Base-by-base conservation (phyloP, 2,888 invertebrate species). In the Cyclophora albipunctata region DNA sequence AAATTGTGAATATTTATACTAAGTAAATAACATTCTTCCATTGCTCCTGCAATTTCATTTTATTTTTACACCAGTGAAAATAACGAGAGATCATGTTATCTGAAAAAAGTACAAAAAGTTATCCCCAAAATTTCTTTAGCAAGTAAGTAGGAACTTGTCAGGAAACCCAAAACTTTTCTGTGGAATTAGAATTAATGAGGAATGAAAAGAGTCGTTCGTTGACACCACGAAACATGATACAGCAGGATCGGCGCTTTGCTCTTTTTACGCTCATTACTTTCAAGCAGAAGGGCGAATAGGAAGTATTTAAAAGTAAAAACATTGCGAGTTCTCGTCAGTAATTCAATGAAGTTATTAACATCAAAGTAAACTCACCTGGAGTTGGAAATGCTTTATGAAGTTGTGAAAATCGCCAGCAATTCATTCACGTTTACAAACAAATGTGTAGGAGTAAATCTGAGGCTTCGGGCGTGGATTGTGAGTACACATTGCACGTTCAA, bases 151-250 rank as follows among this genome's bases (percentile, higher is more conserved):
- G 5, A 44, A 7, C 5, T 43, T 43, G 5, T 43, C 3, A 33
- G 34, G 69, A 75, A 78, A 73, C 72, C 68, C 67, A 63, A 69
- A 75, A 74, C 67, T 73, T 74, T 78, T 37, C 5, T 20, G 20
- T 20, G 20, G 20, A 37, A 37, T 37, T 4, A 4, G 5, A 37
- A 37, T 37, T 5, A 37, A 4, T 37, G 37, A 37, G 37, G 5
- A 37, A 37, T 73, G 71, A 70, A 69, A 77, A 73, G 70, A 73
- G 70, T 67, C 72, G 69, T 65, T 65, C 74, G 71, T 78, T 80
- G 80, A 75, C 75, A 73, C 63, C 69, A 64, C 62, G 81, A 69
- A 80, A 84, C 64, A 62, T 67, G 76, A 82, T 78, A 75, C 62
- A 54, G 60, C 60, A 53, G 58, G 58, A 60, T 64, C 63, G 62